Conservation (phyloP, 2,113 vertebrate genomes). For the Pleuronectes platessa region DNA sequence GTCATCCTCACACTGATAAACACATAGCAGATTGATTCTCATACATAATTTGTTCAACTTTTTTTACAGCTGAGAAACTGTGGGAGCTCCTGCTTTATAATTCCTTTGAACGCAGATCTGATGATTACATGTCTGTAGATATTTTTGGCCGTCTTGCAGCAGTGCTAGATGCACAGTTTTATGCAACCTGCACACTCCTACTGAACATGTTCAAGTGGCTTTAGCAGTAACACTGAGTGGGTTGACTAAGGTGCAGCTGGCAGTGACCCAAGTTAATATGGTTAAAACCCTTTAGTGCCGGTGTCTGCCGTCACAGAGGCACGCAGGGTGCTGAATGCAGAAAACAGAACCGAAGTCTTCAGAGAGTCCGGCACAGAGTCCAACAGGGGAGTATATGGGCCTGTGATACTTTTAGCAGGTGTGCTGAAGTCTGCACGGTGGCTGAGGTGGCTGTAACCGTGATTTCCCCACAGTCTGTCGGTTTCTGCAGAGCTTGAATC, state of each 20-base stretch:
- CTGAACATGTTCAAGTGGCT: constrained; percentile 58
- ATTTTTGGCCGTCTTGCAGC: constrained; percentile 5
- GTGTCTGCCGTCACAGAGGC: constrained; percentile 47
- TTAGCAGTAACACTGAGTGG: constrained; percentile 50
- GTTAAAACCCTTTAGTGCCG: constrained; percentile 68
- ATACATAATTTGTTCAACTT: background rate
- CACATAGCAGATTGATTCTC: background rate
- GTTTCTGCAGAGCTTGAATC: constrained; percentile 64
- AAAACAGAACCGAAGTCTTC: constrained; percentile 41
- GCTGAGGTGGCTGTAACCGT: constrained; percentile 31
- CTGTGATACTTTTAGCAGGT: constrained; percentile 53
- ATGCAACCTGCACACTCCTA: constrained; percentile 24
- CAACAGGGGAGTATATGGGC: constrained; percentile 11
- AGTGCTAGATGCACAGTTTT: background rate
- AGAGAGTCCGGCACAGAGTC: constrained; percentile 28
- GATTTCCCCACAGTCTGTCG: constrained; percentile 63
- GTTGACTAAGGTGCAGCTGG: constrained; percentile 65
- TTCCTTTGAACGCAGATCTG: constrained; percentile 20
- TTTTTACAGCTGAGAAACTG: background rate
- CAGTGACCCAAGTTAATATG: constrained; percentile 75
- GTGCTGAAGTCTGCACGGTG: constrained; percentile 40
- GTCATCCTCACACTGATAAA: background rate
- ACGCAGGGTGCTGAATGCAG: constrained; percentile 59
- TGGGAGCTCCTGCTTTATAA: background rate
- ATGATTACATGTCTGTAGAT: constrained; percentile 5